Evolutionary conservation across 2,797 vertebrate genomes (phyloP), one percentile per base, ranked within the genome.

Genomic region (Ficedula albicollis): DNA sequence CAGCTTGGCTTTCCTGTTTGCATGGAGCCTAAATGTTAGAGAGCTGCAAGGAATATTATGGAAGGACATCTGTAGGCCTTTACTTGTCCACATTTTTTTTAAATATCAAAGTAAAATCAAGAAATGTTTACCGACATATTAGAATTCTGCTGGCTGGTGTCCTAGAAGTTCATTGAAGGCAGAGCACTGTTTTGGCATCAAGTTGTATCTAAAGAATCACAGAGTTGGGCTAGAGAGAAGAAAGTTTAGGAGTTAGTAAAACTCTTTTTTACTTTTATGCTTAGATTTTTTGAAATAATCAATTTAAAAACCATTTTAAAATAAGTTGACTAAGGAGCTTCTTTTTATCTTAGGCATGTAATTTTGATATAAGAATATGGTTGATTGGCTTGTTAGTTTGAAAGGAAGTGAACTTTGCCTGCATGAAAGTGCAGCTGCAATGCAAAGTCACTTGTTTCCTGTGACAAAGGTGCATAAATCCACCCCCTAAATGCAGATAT

Each of bases 241-340:
- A 75, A 48, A 78, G n/a, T 39, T 46, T 79, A 18, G 11, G 4
- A 32, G 73, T 38, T 39, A 67, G 51, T n/a, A 30, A 55, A 49
- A 44, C 11, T 52, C 6, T 32, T 73, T 34, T 44, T 82, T 76
- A 19, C 8, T 72, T 74, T 25, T 17, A 15, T 56, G 36, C 52
- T 95, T 25, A 73, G 56, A 49, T 73, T 90, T n/a, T 77, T 87
- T 59, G 62, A 75, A 94, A 84, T 38, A 92, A 55, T 80, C 19
- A 46, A 15, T 82, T 86, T 44, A 4, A 52, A 93, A 92, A n/a
- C 0, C 1, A 14, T 55, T 87, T 54, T 13, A 36, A 86, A 90
- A 46, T 38, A 49, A 14, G 14, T 69, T 60, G n/a, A 84, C 27
- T 52, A 21, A 91, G 34, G 66, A 90, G 25, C 4, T 69, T 84